Evolutionary conservation across 64 coral and sea anemone species (phyloP), one percentile per base, ranked within the genome.

Genomic region (Montipora sp.): DNA sequence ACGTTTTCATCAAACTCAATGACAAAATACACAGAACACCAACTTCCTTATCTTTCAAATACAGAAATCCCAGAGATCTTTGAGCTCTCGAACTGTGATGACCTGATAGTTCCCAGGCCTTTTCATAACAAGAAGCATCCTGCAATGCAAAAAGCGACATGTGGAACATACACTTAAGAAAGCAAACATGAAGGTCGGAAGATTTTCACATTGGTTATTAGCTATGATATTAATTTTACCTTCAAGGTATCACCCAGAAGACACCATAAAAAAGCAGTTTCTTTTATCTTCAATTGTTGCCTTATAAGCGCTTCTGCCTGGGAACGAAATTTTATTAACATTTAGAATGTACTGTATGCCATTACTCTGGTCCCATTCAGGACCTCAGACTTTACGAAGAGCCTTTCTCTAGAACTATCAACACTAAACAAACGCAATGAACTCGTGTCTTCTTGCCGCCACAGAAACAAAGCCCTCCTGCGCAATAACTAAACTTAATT

Each of bases 101-200:
- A n/a, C 81, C 77, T n/a, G 98, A 99, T 45, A 96, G 15, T 67
- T 99, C 98, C 98, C 94, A 96, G 8, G 98, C 98, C 14, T 96
- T 99, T 53, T 93, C 71, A 69, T 99, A 99, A 90, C 76, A 92
- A 8, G 88, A 88, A 51, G 71, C 63, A 69, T 99, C 94, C 98
- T 99, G 69, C 45, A 92, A 16, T 46, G 14, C 77, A 48, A 51
- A 81, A 36, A 36, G 36, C 13, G 20, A 15, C 66, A 15, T 13
- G 20, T 70, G 13, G 20, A 70, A 70, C 13, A 20, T 72, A 72
- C 21, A 16, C 21, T 72, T 72, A 72, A 16, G 68, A 72, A 72
- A 16, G 15, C 15, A 21, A 21, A 72, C 21, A 16, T 21, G 15
- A 16, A 21, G 15, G 1, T 15, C 68, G 68, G 21, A 21, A 16